These are phyloP conservation scores for Lithophane ornitopus DNA, from an alignment of 2,888 invertebrate species.

Conservation along the genomic window DNA sequence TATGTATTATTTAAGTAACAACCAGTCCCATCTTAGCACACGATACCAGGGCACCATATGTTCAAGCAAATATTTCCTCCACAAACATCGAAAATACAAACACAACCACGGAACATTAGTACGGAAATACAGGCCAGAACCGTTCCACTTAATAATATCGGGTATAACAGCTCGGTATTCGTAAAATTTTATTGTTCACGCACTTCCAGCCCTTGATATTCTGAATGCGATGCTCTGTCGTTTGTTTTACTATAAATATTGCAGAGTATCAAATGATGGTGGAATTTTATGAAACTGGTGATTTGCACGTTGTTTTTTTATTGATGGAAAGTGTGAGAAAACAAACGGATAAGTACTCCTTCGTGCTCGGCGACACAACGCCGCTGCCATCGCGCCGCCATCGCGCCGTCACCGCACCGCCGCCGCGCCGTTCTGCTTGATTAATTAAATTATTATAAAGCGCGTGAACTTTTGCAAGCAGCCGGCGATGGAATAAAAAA, in stretches of 20 bases:
- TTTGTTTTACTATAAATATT: conserved; percentile 49
- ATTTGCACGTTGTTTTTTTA: conserved; percentile 24
- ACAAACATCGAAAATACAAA: conserved; percentile 39
- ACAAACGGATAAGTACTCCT: background rate
- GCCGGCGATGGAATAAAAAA: too few species aligned
- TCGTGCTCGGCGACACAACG: too few species aligned
- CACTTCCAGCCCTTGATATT: conserved; percentile 41
- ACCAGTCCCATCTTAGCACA: background rate
- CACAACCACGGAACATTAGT: conserved; percentile 41
- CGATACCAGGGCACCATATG: conserved; percentile 29
- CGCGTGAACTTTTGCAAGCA: too few species aligned
- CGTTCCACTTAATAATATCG: conserved; percentile 58
- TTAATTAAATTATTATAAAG: too few species aligned
- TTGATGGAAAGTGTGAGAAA: background rate
- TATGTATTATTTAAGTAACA: conserved; percentile 10
- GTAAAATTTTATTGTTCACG: conserved; percentile 66
- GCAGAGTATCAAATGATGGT: conserved; percentile 24
- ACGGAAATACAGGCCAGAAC: conserved; percentile 32
- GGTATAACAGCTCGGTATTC: conserved; percentile 41
- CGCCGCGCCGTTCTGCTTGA: too few species aligned
- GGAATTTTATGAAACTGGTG: conserved; percentile 15
- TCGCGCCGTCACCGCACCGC: too few species aligned
- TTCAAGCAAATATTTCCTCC: conserved; percentile 5
- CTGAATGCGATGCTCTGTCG: conserved; percentile 20
- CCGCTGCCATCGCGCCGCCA: too few species aligned